Base-by-base conservation (phyloP, 2,888 invertebrate species). In the Coenonympha glycerion region DNA sequence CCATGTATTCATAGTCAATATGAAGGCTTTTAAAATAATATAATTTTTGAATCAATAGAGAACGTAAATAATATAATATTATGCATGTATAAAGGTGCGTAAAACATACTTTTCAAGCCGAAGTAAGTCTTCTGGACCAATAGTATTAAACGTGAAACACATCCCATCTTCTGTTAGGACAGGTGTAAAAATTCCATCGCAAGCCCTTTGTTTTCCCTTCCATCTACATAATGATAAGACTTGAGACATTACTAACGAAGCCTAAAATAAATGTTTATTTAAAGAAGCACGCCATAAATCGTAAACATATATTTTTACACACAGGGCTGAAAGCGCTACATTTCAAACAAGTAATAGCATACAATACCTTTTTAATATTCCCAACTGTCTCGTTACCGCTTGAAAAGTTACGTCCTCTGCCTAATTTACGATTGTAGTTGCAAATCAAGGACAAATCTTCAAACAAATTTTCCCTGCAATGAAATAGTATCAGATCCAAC, bases 121-220 rank as follows among this genome's bases (percentile, higher is more conserved):
- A 19, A 47, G 34, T 11, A 47, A n/a, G 22, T 51, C 51, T 13
- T 47, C 34, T 11, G 47, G 40, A 3, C 41, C 47, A 28, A 51
- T 41, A 8, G 33, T 47, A 6, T 51, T 51, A 15, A 51, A 47
- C 1, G 51, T 47, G 22, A 47, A 47, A 11, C 51, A 51, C 13
- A 36, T 41, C 16, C 51, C 51, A 22, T 51, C 51, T 8, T 47
- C 47, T 22, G 51, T 51, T 8, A 51, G 28, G 22, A 51, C 47
- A 6, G 41, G 51, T 34, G 33, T 31, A 6, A 51, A 51, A 6
- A 47, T 19, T 2, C 11, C 8, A 3, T 15, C 6, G 18, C 51
- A 51, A 11, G 2, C 3, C 22, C 11, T 37, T 6, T 4, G 11
- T 36, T 21, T 21, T 3, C 44, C 22, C 2, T 44, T 19, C 44